These are phyloP conservation scores for Heliconius hewitsoni DNA, from an alignment of 1,140 invertebrate genomes.

Conservation along the genomic window DNA sequence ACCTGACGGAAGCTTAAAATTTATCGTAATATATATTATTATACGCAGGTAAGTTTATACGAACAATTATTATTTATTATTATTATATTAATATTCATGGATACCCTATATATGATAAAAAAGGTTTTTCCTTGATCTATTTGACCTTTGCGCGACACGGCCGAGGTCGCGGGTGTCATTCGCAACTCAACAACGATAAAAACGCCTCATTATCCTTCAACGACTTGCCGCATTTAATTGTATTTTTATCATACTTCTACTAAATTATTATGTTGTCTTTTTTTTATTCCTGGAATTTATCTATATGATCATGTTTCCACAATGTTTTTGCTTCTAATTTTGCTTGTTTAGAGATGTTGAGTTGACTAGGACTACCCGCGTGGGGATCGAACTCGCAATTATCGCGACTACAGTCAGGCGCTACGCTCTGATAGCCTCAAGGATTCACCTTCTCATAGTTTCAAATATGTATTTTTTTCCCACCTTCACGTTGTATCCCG, in stretches of 20 bases:
- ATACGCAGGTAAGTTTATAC: not conserved
- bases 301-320: too few relatives aligned
- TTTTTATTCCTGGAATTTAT: not conserved
- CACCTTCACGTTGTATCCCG: too few relatives aligned
- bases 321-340: too few relatives aligned
- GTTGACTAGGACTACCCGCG: too few relatives aligned
- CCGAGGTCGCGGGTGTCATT: constrained; percentile 36
- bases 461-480: too few relatives aligned
- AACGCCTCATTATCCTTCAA: constrained; percentile 31
- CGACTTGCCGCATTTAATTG: constrained; percentile 6
- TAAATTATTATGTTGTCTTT: constrained; percentile 7
- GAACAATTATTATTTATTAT: not conserved
- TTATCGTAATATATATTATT: not conserved
- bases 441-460: too few relatives aligned
- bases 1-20: not conserved
- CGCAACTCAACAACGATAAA: constrained; percentile 24
- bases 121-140: constrained; percentile 38
- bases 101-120: constrained; percentile 12
- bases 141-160: constrained; percentile 35
- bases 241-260: not conserved
- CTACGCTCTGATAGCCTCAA: too few relatives aligned
- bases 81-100: constrained; percentile 15
- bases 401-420: too few relatives aligned
- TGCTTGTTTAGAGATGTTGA: too few relatives aligned
- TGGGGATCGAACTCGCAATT: too few relatives aligned